Evolutionary conservation across 2,797 vertebrate species (phyloP).

Genomic region (Gymnothorax javanicus): DNA sequence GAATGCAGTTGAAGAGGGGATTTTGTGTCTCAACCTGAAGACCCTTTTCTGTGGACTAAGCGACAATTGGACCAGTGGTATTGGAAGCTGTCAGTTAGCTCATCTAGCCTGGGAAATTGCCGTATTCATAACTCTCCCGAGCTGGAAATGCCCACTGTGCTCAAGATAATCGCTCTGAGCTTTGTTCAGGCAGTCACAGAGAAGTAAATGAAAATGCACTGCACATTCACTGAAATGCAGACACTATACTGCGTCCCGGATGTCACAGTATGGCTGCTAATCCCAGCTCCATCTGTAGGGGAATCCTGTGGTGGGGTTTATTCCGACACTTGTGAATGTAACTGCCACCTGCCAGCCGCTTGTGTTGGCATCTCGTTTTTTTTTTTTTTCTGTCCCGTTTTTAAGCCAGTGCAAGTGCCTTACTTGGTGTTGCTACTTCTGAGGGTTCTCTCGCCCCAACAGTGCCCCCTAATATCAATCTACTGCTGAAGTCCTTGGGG

Average conservation of each 20-base stretch:
- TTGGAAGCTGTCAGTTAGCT: no score
- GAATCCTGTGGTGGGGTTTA: constrained; percentile 11
- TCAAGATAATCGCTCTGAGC: background rate
- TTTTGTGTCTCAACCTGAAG: no score
- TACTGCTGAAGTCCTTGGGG: background rate
- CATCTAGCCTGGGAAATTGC: no score
- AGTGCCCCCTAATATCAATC: background rate
- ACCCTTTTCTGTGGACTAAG: no score
- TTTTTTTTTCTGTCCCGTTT: background rate
- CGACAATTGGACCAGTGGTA: no score
- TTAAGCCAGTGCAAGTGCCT: background rate
- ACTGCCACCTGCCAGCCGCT: background rate
- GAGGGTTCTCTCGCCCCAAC: background rate
- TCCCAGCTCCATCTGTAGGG: constrained; percentile 7
- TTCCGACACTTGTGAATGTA: constrained; percentile 10
- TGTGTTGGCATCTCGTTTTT: background rate
- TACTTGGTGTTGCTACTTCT: background rate
- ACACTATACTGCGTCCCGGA: constrained; percentile 12
- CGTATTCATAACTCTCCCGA: no score
- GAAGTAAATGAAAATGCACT: background rate
- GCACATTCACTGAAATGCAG: background rate
- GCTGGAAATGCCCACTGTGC: no score
- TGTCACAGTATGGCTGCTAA: background rate
- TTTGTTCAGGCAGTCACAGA: background rate
- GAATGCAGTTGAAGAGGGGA: no score